Percentiles rank a stretch among this genome's conserved stretches.
Evolutionary conservation across 1,140 invertebrate genomes (phyloP).

Genomic region (Hypsibius dujardini): DNA sequence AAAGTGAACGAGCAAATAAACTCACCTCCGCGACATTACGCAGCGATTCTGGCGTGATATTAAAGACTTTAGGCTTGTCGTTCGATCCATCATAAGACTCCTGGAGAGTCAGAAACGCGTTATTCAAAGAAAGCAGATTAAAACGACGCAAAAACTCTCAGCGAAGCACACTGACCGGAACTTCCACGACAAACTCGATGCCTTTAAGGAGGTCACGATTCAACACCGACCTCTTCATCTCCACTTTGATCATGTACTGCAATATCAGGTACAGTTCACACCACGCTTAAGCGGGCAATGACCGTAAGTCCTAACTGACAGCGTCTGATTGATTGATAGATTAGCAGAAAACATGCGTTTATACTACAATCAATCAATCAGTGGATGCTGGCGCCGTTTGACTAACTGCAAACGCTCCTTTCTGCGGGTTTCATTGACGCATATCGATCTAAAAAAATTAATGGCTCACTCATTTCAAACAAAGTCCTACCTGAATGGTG

Average conservation of each 20-base stretch:
- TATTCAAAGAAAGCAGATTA: too few relatives aligned
- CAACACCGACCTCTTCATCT: slow-evolving; percentile 71
- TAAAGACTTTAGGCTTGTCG: slow-evolving; percentile 48
- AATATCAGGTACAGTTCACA: slow-evolving; percentile 21
- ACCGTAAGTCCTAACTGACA: too few relatives aligned
- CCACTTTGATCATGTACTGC: slow-evolving; percentile 61
- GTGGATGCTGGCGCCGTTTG: too few relatives aligned
- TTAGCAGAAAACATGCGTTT: neutral
- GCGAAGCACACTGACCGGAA: slow-evolving; percentile 39
- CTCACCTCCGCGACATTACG: slow-evolving; percentile 45
- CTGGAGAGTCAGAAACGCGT: slow-evolving; percentile 21
- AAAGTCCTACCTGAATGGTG: slow-evolving; percentile 51
- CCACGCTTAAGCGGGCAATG: too few relatives aligned
- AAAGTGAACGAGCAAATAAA: neutral
- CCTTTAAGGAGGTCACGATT: slow-evolving; percentile 66
- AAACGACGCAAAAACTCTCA: too few relatives aligned
- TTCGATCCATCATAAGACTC: slow-evolving; percentile 34
- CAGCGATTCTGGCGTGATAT: slow-evolving; percentile 60
- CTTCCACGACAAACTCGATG: slow-evolving; percentile 79
- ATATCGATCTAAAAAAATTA: too few relatives aligned
- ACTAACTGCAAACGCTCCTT: too few relatives aligned
- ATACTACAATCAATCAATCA: neutral
- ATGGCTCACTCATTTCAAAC: neutral
- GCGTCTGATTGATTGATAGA: too few relatives aligned
- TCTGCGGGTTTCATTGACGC: too few relatives aligned